Evolutionary conservation across 2,888 invertebrate genomes (phyloP), one percentile per base, ranked within the genome.

Genomic region (Digitonthophagus gazella): DNA sequence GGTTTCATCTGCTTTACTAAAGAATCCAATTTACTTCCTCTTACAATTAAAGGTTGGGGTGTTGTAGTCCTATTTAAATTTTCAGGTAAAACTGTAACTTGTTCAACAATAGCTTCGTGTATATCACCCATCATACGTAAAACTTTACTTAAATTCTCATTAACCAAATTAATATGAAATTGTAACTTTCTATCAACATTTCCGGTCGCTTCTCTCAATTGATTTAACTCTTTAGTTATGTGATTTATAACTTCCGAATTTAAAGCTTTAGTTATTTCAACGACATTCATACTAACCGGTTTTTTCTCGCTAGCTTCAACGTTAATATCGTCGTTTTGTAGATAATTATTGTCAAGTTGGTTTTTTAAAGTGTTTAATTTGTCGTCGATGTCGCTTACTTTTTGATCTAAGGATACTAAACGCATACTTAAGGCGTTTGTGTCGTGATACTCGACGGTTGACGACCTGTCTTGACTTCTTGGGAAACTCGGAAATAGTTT

Each of bases 251-350:
- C 90, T 83, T 93, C 93, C 18, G 90, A 86, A 80, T 91, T 93
- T 78, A 93, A 86, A n/a, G 93, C 89, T 83, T 93, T 93, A 1
- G 93, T 91, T 70, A 93, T 92, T 82, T 93, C 93, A 66, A 92
- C 87, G 11, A 92, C 90, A 79, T 93, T 93, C 85, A 93, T 89
- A 79, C 92, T 93, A 64, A 93, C 88, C 1, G 93, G 92, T 78
- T 93, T 93, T 83, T 93, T 93, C 82, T 94, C 94, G 77, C 93
- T 93, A 0, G 93, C 93, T 81, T 93, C 93, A 0, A 91, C 93
- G 77, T 93, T 93, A 71, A 93, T 91, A 77, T 94, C 94, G 78
- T 94, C 94, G 58, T 78, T 83, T 14, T 88, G 88, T 69, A 93
- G 83, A 77, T 92, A 91, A 80, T 93, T 93, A 77, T 88, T 92